Conservation (phyloP, 2,888 invertebrate genomes). For the Drosophila macrothrix region DNA sequence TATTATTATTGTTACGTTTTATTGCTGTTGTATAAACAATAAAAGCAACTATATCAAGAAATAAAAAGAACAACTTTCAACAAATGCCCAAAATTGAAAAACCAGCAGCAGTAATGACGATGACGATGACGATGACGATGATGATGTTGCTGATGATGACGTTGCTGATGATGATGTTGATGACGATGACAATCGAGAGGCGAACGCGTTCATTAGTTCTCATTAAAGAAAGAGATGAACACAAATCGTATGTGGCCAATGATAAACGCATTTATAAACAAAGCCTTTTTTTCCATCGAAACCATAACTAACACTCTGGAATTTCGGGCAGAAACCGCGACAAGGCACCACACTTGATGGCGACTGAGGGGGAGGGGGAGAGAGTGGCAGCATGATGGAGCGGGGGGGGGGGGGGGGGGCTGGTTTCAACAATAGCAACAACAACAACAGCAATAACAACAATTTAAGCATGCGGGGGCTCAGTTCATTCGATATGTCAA, state of each 20-base stretch:
- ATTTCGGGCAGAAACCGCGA: constrained; percentile 27
- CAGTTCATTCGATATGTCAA: constrained; percentile 20
- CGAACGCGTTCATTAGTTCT: constrained; percentile 64
- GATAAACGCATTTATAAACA: constrained; percentile 71
- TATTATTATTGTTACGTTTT: constrained; percentile 46
- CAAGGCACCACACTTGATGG: neutral
- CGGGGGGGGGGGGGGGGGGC: neutral
- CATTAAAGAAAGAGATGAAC: constrained; percentile 45
- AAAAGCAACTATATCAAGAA: constrained; percentile 25
- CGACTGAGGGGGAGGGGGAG: neutral
- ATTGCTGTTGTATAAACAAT: constrained; percentile 43
- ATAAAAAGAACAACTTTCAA: constrained; percentile 16
- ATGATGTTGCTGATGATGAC: neutral
- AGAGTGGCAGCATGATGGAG: neutral
- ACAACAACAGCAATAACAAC: neutral
- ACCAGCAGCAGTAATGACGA: constrained; percentile 41
- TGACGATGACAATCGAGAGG: constrained; percentile 15
- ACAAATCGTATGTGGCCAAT: constrained; percentile 30
- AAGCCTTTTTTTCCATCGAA: constrained; percentile 66
- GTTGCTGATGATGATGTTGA: neutral
- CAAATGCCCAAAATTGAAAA: constrained; percentile 42
- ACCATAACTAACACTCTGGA: constrained; percentile 54
- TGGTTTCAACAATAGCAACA: constrained; percentile 20
- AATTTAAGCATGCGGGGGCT: constrained; percentile 16
- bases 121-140: neutral